Conservation (phyloP, 2,797 vertebrate species). For the Enteromius radiatus region DNA sequence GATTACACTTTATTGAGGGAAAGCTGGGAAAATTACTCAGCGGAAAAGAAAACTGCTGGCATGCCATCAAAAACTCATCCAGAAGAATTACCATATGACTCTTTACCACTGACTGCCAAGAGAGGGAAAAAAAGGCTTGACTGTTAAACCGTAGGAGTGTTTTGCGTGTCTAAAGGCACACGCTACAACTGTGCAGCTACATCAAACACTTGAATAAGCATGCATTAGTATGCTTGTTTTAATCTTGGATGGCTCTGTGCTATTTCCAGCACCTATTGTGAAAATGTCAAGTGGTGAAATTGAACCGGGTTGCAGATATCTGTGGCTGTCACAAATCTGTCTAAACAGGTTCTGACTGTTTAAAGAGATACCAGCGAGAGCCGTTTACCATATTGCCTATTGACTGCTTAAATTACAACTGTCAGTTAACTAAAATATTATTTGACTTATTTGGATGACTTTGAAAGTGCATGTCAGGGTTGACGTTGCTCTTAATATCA, state of each 20-base stretch:
- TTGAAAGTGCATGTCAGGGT: conserved; percentile 28
- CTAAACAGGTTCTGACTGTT: conserved; percentile 50
- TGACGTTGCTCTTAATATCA: conserved; percentile 21
- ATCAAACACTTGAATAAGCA: conserved; percentile 58
- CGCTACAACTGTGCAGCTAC: conserved; percentile 43
- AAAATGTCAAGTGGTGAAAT: conserved; percentile 51
- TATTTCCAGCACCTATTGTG: conserved; percentile 46
- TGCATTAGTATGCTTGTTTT: conserved; percentile 59
- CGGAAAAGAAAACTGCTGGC: conserved; percentile 56
- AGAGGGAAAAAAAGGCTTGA: conserved; percentile 34
- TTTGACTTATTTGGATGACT: conserved; percentile 40
- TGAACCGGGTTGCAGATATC: conserved; percentile 46
- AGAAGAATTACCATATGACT: conserved; percentile 60
- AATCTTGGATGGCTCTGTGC: conserved; percentile 53
- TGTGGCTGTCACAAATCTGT: conserved; percentile 53
- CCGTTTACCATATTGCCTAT: conserved; percentile 36
- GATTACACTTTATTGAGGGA: conserved; percentile 40
- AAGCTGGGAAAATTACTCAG: conserved; percentile 49
- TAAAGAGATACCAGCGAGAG: conserved; percentile 49
- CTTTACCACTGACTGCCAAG: conserved; percentile 46
- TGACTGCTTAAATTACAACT: conserved; percentile 53
- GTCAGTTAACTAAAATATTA: conserved; percentile 54
- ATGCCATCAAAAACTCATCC: conserved; percentile 55
- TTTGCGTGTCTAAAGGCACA: conserved; percentile 50
- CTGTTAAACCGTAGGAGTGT: conserved; percentile 33